A percentile compares a stretch with the other conserved stretches of the same genome.
Evolutionary conservation across 2,113 vertebrate species (phyloP).

Genomic region (Camelus dromedarius): DNA sequence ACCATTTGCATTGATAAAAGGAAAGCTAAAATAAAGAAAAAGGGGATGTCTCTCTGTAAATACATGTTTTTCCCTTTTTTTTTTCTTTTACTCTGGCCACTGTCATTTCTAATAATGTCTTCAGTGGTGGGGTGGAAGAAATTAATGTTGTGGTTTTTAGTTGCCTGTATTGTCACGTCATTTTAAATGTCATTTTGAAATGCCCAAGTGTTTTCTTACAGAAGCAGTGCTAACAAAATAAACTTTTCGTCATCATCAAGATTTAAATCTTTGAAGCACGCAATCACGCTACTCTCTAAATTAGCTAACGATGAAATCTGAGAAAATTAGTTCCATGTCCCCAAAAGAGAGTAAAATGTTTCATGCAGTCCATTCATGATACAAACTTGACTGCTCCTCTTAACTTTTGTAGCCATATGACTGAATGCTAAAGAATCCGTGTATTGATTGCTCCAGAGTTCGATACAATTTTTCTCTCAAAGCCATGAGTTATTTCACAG

Average conservation of each 20-base stretch:
- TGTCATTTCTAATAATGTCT: constrained; percentile 27
- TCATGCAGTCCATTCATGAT: background rate
- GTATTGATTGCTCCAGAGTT: constrained; percentile 7
- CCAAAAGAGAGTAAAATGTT: background rate
- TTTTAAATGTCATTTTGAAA: constrained; percentile 40
- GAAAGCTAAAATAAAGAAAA: constrained; percentile 64
- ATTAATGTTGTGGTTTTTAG: constrained; percentile 50
- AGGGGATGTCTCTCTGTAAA: background rate
- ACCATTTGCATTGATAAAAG: constrained; percentile 80
- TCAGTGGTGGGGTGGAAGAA: background rate
- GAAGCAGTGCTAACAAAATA: constrained; percentile 43
- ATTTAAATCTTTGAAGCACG: background rate
- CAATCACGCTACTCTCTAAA: background rate
- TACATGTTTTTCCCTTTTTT: background rate
- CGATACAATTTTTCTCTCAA: constrained; percentile 28
- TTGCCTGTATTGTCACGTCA: constrained; percentile 42
- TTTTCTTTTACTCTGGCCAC: constrained; percentile 52
- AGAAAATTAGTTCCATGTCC: background rate
- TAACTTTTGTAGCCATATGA: constrained; percentile 47
- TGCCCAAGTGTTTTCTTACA: background rate
- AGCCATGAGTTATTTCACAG: constrained; percentile 30
- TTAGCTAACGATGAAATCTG: constrained; percentile 52
- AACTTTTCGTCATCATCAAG: constrained; percentile 48
- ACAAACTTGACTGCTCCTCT: constrained; percentile 29
- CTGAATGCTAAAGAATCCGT: constrained; percentile 20